Base-by-base conservation (phyloP, 1,140 invertebrate genomes). In the Caenorhabditis briggsae region DNA sequence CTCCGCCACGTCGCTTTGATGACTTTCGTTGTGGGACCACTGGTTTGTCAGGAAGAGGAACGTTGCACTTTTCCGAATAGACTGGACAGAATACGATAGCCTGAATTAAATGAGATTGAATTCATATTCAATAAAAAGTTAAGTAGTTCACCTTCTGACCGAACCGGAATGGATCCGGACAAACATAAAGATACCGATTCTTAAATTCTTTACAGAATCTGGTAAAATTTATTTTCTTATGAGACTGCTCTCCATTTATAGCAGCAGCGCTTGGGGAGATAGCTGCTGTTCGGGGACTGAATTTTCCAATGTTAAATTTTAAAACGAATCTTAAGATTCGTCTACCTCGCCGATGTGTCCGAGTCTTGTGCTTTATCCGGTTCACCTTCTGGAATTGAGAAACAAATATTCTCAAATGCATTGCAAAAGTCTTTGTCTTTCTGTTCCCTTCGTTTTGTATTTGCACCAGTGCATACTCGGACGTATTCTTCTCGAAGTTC, bases 21-120 rank as follows among this genome's bases (percentile, higher is more conserved):
- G 86, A 82, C 48, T 86, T 87, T 56, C 65, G 86, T 25, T 87
- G 89, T 18, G 88, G 89, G 20, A 89, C 65, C 0, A 90, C 86
- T 25, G 89, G 89, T 18, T 86, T 86, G 14, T 90, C 87, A 33
- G 89, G 89, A 14, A 87, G 83, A 12, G 89, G 84, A n/a, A 90
- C 82, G 33, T 90, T 78, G 53, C 90, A 90, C 12, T 90, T 83
- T 41, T 90, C 90, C 48, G 90, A 91, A 53, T 90, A 90, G 55
- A 90, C 86, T 3, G 90, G 90, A 70, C 90, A 90, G 84, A 90
- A 90, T 11, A 90, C 89, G 11, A 88, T 89, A 16, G 90, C 90
- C 46, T 88, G 65, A 9, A 33, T 33, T 33, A 33, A 33, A 33
- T 33, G 33, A 33, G 33, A 33, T 2, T 33, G 33, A 33, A 33